Base-by-base conservation (phyloP, 1,140 invertebrate species). In the Drosophila nannoptera region DNA sequence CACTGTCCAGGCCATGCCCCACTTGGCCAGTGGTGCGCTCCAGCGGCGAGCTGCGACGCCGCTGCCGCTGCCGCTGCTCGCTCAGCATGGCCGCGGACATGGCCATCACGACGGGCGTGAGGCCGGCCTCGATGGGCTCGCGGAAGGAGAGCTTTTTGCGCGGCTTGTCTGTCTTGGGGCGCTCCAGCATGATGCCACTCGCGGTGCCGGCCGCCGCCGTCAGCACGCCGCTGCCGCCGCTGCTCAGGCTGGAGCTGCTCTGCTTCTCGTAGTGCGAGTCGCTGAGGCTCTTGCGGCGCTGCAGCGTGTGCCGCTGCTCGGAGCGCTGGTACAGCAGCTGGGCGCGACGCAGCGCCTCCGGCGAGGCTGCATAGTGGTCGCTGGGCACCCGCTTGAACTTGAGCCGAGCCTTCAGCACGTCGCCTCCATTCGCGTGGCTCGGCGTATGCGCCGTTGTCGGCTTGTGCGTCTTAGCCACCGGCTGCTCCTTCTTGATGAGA, bases 111-210 rank as follows among this genome's bases (percentile, higher is more conserved):
- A 62, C 40, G 2, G 74, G 62, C 4, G 70, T 62, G 45, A 73
- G 61, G 9, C 76, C 78, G 33, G 76, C 84, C 35, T 87, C 86
- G 32, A 89, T 95, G 1, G 95, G 95, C 77, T 96, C 95, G 59
- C 95, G 93, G 84, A 96, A 97, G 0, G 95, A 96, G 1, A 96
- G 90, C 80, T 97, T 97, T 89, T 96, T 97, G 22, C 95, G 90
- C 0, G 95, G 95, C 71, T 93, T 92, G 55, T 94, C 92, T 14
- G 90, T 90, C 48, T 83, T 87, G 50, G 87, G 82, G 4, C 75
- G 78, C 35, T 88, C 87, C 59, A 75, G 67, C 73, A 77, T 83
- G 11, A 70, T 74, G 63, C 80, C 63, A 22, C 46, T 64, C 9
- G 60, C 72, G 6, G 43, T 66, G 22, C 62, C 65, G 22, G 8